phyloP scores from a whole-genome alignment of 2,113 vertebrate genomes.

The Nothocercus julius region DNA sequence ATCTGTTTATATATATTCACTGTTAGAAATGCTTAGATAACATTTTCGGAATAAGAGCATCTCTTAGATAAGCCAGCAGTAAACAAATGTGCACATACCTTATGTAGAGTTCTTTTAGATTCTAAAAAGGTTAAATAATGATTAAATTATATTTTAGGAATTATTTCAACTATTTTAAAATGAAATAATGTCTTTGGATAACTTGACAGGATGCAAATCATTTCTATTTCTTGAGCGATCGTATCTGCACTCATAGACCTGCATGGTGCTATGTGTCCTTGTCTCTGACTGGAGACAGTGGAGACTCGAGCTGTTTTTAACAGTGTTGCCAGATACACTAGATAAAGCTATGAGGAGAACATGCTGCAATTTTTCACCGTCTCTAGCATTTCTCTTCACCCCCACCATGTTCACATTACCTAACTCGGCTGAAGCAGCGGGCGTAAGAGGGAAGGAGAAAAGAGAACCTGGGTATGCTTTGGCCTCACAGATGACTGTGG shows the following conservation, averaged over 20 bases:
- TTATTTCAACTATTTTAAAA: neutral
- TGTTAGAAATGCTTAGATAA: neutral
- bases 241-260: slow-evolving; percentile 10
- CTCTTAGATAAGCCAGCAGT: neutral
- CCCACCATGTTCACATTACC: neutral
- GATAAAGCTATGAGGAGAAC: neutral
- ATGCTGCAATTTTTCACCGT: neutral
- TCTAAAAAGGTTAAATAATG: neutral
- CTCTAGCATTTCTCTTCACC: neutral
- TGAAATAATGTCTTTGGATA: neutral
- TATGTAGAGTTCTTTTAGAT: neutral
- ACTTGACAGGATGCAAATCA: neutral
- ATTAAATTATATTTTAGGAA: neutral
- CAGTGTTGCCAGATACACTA: neutral
- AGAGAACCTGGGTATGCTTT: neutral
- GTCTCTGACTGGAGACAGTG: neutral
- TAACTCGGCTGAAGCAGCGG: neutral
- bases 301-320: neutral
- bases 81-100: neutral
- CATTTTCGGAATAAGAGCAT: neutral
- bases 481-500: slow-evolving; percentile 8
- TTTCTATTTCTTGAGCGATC: slow-evolving; percentile 9
- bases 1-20: neutral
- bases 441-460: neutral
- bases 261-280: neutral